phyloP scores from a whole-genome alignment of 2,888 invertebrate genomes.

The Phrixothrix hirtus region DNA sequence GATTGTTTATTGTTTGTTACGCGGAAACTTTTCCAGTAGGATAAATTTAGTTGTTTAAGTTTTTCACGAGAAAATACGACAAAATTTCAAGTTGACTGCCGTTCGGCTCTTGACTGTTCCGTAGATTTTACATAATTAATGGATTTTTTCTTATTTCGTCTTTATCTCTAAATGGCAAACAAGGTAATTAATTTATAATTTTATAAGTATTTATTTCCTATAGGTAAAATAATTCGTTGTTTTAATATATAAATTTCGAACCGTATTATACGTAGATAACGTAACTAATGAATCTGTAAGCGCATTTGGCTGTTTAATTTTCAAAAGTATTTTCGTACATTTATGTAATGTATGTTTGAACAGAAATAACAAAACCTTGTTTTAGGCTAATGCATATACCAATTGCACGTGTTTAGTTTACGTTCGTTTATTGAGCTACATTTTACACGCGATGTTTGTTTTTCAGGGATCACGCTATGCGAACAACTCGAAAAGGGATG shows the following conservation, averaged over 20 bases:
- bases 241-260: too few relatives aligned
- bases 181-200: too few relatives aligned
- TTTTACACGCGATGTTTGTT: conserved; percentile 50
- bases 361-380: conserved; percentile 25
- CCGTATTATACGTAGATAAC: too few relatives aligned
- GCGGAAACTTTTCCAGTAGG: conserved; percentile 32
- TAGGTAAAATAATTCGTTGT: too few relatives aligned
- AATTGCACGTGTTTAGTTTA: conserved; percentile 45
- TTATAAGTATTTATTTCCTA: too few relatives aligned
- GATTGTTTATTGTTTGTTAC: conserved; percentile 36
- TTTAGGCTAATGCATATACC: conserved; percentile 41
- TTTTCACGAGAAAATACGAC: conserved; percentile 1
- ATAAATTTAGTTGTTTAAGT: conserved; percentile 23
- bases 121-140: too few relatives aligned
- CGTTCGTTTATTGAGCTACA: conserved; percentile 46
- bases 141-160: too few relatives aligned
- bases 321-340: conserved; percentile 5
- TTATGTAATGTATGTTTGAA: conserved; percentile 24
- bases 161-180: too few relatives aligned
- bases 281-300: too few relatives aligned
- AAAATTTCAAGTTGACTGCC: neutral
- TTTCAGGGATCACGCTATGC: conserved; percentile 44
- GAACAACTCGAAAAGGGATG: conserved; percentile 33
- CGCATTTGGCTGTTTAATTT: too few relatives aligned
- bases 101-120: too few relatives aligned